Evolutionary conservation across 2,888 invertebrate species (phyloP).

Genomic region (Pardosa pseudoannulata): DNA sequence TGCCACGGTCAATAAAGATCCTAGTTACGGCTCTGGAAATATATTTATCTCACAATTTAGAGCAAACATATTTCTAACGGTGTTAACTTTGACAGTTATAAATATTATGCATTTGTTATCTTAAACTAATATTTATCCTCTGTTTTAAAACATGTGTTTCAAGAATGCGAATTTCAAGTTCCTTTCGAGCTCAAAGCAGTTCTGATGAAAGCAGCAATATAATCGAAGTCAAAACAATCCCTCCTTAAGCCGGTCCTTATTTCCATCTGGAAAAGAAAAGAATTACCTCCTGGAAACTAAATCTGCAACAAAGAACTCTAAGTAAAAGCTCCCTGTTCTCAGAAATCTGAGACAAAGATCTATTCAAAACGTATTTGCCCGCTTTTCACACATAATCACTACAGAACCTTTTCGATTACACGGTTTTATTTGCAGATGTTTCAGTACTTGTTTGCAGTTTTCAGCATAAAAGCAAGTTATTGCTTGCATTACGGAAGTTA

Average conservation of each 20-base stretch:
- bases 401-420: conserved; percentile 1
- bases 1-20: too few relatives aligned
- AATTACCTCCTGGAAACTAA: background rate
- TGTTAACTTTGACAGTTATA: too few relatives aligned
- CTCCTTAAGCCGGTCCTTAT: background rate
- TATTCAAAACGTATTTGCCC: conserved; percentile 43
- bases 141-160: too few relatives aligned
- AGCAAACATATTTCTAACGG: too few relatives aligned
- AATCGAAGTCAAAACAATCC: background rate
- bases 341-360: background rate
- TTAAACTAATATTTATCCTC: background rate
- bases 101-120: too few relatives aligned
- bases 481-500: too few relatives aligned
- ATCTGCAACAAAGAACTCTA: background rate
- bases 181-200: too few relatives aligned
- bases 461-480: background rate
- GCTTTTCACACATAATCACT: conserved; percentile 16
- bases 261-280: background rate
- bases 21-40: too few relatives aligned
- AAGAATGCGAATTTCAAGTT: too few relatives aligned
- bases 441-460: conserved; percentile 51
- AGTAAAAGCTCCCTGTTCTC: background rate
- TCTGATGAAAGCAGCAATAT: too few relatives aligned
- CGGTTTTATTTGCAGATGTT: conserved; percentile 45
- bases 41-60: too few relatives aligned